Evolutionary conservation across 2,113 vertebrate species (phyloP), one percentile per base, ranked within the genome.

Genomic region (Tetraodon nigroviridis): DNA sequence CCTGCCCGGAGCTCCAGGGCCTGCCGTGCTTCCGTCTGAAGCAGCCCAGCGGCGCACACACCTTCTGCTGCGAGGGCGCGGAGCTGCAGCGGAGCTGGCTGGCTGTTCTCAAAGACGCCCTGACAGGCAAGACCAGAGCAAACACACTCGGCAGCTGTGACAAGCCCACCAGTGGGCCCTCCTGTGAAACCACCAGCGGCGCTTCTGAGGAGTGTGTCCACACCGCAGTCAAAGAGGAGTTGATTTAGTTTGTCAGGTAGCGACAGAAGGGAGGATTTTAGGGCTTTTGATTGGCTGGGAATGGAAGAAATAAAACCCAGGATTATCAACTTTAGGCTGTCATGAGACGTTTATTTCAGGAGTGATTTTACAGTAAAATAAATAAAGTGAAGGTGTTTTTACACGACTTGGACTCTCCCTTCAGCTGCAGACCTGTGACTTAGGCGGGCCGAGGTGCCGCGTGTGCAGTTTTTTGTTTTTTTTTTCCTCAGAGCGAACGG

Each of bases 1-100:
- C 89, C 51, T 89, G 90, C 0, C 40, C 41, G 48, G 93, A 94
- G 73, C 87, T 91, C 64, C 90, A 91, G 0, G 86, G 89, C 75
- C 92, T 91, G 0, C 82, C 87, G 71, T 87, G 89, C 73, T 98
- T 98, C 88, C 90, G 86, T 76, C 77, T 98, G 81, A 91, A 83
- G 54, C 93, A 93, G 83, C 93, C 92, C 17, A 92, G 90, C 77
- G 93, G 88, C 21, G 72, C 88, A 58, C 93, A 97, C 84, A 87
- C 87, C 53, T 98, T 98, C 83, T 88, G 90, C 61, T 95, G 94
- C 0, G 92, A 95, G 40, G 88, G 70, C 2, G 84, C 86, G 60
- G 93, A 96, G 58, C 80, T 94, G 29, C 95, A 94, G 61, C 91
- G 89, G 68, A 92, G 90, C 75, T 98, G 96, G 95, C 68, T 97